phyloP scores from a whole-genome alignment of 35 echinoderm and acorn worm genomes.

The Ptychodera flava region DNA sequence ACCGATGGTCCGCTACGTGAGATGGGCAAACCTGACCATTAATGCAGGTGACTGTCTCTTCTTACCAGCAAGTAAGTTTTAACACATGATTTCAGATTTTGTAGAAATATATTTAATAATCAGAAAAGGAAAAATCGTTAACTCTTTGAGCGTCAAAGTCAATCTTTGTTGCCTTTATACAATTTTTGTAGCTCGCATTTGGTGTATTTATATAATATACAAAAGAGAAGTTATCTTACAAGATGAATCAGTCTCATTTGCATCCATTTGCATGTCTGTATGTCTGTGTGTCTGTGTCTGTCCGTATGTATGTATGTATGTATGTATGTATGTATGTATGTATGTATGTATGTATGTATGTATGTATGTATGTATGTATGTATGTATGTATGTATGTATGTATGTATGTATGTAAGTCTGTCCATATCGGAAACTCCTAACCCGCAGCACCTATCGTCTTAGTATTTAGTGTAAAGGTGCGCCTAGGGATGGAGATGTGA shows the following conservation, averaged over 20 bases:
- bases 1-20: constrained; percentile 58
- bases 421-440: no score
- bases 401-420: not conserved
- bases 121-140: not conserved
- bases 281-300: no score
- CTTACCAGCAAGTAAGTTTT: constrained; percentile 66
- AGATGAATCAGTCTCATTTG: no score
- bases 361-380: constrained; percentile 2
- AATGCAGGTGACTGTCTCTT: constrained; percentile 88
- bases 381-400: not conserved
- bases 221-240: no score
- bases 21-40: constrained; percentile 69
- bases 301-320: no score
- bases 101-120: not conserved
- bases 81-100: not conserved
- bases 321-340: constrained; percentile 2
- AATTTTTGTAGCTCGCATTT: not conserved
- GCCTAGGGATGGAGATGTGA: no score
- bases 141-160: no score
- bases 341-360: constrained; percentile 2
- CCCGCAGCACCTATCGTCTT: no score
- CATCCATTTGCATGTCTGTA: no score
- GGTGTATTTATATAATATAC: not conserved
- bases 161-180: no score
- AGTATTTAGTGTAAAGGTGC: no score